phyloP scores from a whole-genome alignment of 1,140 invertebrate genomes.

The Brachystomella parvula region DNA sequence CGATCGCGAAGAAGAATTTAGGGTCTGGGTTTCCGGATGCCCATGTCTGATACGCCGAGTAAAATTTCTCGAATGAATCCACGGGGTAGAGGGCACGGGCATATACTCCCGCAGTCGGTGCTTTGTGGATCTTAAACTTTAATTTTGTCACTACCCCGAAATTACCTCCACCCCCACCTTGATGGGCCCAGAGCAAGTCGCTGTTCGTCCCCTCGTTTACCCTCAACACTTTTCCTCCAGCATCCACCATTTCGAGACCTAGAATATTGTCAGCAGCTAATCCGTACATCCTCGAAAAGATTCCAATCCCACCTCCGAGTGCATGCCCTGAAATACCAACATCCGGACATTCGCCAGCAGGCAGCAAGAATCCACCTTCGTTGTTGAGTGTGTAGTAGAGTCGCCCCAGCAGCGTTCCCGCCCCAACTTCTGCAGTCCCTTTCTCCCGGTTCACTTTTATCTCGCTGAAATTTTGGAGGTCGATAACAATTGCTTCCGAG shows the following conservation, averaged over 20 bases:
- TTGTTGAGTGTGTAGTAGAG: background rate
- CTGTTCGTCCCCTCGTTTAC: background rate
- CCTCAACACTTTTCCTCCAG: background rate
- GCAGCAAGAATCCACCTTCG: background rate
- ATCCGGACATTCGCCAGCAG: background rate
- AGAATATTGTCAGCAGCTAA: background rate
- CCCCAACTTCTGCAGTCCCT: background rate
- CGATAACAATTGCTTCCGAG: background rate
- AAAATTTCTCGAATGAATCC: no score
- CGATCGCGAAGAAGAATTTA: no score
- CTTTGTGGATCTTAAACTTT: background rate
- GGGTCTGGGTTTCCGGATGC: no score
- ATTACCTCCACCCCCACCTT: background rate
- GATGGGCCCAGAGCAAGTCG: background rate
- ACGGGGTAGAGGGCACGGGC: no score
- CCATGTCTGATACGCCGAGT: no score
- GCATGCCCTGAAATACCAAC: background rate
- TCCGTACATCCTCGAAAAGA: background rate
- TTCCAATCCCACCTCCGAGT: background rate
- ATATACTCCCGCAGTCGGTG: no score
- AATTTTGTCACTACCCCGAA: background rate
- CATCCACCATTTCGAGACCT: background rate
- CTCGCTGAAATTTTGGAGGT: background rate
- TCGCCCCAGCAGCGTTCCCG: background rate
- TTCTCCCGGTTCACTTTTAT: background rate